Conservation (phyloP, 2,113 vertebrate genomes). For the Pheucticus melanocephalus region DNA sequence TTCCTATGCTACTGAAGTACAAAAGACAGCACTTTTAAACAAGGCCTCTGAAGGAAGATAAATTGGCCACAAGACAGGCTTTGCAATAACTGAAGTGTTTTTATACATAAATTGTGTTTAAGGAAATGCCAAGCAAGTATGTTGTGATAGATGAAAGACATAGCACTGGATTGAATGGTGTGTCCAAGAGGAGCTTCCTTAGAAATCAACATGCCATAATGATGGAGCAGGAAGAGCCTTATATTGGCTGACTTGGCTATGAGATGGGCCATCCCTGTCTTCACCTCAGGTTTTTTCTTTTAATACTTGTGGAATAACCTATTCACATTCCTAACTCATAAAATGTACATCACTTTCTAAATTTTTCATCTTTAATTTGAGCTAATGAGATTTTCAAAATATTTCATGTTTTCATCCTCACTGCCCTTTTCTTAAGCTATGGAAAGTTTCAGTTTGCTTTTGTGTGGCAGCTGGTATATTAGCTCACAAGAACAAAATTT, state of each 20-base stretch:
- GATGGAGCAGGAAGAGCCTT: neutral
- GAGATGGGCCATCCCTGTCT: neutral
- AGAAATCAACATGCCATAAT: neutral
- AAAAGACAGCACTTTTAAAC: neutral
- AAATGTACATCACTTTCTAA: neutral
- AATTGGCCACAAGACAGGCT: neutral
- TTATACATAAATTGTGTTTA: neutral
- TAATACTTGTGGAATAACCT: neutral
- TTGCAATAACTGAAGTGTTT: neutral
- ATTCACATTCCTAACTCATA: neutral
- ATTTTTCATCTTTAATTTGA: neutral
- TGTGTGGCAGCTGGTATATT: neutral
- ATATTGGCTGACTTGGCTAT: neutral
- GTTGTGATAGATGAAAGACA: neutral
- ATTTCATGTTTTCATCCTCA: neutral
- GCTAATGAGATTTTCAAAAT: neutral
- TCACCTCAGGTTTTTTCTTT: neutral
- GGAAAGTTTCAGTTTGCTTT: neutral
- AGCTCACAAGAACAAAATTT: neutral
- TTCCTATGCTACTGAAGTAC: neutral
- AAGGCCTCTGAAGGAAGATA: neutral
- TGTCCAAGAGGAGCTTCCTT: neutral
- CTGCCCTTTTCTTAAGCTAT: neutral
- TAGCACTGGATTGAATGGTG: neutral
- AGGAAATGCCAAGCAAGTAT: neutral